Percentiles rank a stretch among this genome's conserved stretches.
phyloP scores from a whole-genome alignment of 2,113 vertebrate species.

The Protobothrops flavoviridis region DNA sequence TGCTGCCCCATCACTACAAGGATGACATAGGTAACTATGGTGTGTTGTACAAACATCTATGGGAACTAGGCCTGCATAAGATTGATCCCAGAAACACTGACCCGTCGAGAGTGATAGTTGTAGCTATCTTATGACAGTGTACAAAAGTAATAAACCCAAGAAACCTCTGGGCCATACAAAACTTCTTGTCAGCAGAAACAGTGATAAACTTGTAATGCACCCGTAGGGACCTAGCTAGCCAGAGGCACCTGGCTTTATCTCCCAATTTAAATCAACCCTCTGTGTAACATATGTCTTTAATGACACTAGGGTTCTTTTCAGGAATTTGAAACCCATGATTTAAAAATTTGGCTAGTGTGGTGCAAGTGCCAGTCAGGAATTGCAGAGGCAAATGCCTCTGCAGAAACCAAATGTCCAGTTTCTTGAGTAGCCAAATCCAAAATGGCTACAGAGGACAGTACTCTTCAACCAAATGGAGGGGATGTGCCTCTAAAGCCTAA shows the following conservation, averaged over 20 bases:
- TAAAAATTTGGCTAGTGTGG: background rate
- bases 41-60: background rate
- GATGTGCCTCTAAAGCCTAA: background rate
- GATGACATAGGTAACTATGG: background rate
- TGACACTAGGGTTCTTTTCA: background rate
- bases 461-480: background rate
- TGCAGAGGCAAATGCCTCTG: background rate
- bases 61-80: background rate
- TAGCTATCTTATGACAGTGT: background rate
- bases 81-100: background rate
- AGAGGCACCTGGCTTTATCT: background rate
- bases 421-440: background rate
- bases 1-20: background rate
- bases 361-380: background rate
- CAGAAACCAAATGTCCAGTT: background rate
- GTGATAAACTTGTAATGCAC: background rate
- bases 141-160: background rate
- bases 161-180: background rate
- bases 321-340: background rate
- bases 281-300: background rate
- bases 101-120: background rate
- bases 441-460: background rate
- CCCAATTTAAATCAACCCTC: background rate
- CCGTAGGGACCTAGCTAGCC: background rate
- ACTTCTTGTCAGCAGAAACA: background rate